Evolutionary conservation across 2,113 vertebrate genomes (phyloP), one percentile per base, ranked within the genome.

Genomic region (Hydrochoerus hydrochaeris): DNA sequence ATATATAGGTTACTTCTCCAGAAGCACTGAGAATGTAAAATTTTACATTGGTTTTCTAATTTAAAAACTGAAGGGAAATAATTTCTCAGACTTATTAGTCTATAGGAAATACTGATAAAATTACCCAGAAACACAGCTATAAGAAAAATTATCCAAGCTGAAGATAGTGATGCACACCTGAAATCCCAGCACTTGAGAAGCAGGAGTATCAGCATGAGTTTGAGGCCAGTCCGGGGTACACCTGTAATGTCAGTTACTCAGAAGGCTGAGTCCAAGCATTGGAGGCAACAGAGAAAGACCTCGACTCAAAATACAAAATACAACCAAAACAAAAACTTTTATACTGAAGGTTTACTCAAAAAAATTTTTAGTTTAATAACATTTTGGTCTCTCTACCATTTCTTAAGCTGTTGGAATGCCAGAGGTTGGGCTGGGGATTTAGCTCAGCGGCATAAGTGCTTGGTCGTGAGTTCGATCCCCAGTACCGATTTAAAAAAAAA

Each of bases 21-120:
- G 58, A 78, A 62, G 65, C 41, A 91, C 20, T 90, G 35, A 44
- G n/a, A 78, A 91, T 77, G n/a, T 87, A n/a, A 77, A 62, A 80
- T 60, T 93, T 57, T 71, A 63, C 41, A 57, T 54, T 91, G 10
- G 41, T 54, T 86, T 93, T 94, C 85, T 81, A n/a, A 77, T 82
- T 24, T 62, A 46, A 95, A 94, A 91, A 92, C 4, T 30, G 22
- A 87, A 85, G 35, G 44, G 7, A 71, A 88, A 58, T 10, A 85
- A 88, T 52, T 93, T n/a, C 46, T 92, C 7, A 67, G 60, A 54
- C 67, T 78, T 78, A 41, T 46, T 12, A 88, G 4, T 44, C 69
- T 63, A 73, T 5, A 88, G 28, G 4, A 88, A 78, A 16, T 10
- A 63, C 57, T 19, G 58, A 77, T 57, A 91, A 92, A 94, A 75